A percentile compares a stretch with the other conserved stretches of the same genome.
phyloP scores from a whole-genome alignment of 2,113 vertebrate species.

The Mellivora capensis region DNA sequence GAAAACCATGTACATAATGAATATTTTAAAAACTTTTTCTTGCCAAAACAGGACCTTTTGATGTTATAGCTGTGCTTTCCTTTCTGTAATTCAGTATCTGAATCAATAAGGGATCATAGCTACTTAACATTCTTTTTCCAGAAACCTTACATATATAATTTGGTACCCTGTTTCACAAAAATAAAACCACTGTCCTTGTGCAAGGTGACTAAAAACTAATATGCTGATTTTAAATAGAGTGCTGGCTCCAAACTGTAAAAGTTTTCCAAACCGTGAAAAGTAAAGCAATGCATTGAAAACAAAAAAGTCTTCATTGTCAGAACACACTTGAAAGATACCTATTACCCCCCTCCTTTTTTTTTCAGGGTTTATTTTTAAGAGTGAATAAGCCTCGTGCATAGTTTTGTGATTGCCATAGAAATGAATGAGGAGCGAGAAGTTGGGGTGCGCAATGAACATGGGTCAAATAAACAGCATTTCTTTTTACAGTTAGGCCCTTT shows the following conservation, averaged over 20 bases:
- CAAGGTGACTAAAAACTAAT: background rate
- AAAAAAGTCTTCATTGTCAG: background rate
- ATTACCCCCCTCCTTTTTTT: background rate
- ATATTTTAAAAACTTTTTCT: slow-evolving; percentile 37
- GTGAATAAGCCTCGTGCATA: background rate
- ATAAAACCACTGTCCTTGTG: background rate
- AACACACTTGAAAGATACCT: background rate
- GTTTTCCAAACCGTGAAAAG: background rate
- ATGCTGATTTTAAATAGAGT: background rate
- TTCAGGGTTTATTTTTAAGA: background rate
- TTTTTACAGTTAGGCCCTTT: slow-evolving; percentile 10
- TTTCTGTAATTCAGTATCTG: slow-evolving; percentile 14
- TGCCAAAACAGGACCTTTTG: background rate
- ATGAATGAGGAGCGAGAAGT: background rate
- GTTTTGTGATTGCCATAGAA: background rate
- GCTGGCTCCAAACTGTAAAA: background rate
- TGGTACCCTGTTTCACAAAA: background rate
- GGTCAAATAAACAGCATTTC: background rate
- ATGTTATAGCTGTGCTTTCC: background rate
- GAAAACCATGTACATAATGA: background rate
- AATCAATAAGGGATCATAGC: background rate
- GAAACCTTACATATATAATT: background rate
- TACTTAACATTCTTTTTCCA: slow-evolving; percentile 35
- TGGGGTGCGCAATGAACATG: background rate
- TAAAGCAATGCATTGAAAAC: background rate